A percentile compares a stretch with the other conserved stretches of the same genome.
These are phyloP conservation scores for Eptesicus fuscus DNA, from an alignment of 2,113 vertebrate genomes.

Conservation along the genomic window DNA sequence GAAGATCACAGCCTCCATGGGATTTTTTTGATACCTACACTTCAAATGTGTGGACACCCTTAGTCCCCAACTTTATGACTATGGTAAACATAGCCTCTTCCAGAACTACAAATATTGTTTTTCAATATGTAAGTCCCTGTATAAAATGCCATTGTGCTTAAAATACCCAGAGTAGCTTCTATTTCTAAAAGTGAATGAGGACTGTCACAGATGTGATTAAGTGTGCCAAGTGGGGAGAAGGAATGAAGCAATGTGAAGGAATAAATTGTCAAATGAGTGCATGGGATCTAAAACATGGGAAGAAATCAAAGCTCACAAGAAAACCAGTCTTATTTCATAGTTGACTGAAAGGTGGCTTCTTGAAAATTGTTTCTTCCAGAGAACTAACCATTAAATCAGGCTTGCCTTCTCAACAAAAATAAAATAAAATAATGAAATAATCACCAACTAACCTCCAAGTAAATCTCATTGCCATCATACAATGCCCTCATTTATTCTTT, in stretches of 20 bases:
- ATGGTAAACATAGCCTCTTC: neutral
- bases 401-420: neutral
- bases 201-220: neutral
- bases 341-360: neutral
- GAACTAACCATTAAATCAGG: neutral
- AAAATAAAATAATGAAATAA: neutral
- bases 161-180: neutral
- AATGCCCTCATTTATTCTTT: neutral
- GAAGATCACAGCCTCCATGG: neutral
- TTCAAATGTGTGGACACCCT: neutral
- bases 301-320: neutral
- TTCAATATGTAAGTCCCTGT: neutral
- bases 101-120: neutral
- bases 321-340: neutral
- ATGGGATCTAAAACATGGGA: neutral
- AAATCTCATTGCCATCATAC: neutral
- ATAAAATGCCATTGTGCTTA: neutral
- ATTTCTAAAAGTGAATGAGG: neutral
- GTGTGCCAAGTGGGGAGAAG: neutral
- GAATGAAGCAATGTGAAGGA: neutral
- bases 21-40: neutral
- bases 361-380: neutral
- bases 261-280: neutral
- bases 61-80: neutral
- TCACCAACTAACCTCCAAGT: neutral